Percentiles rank a stretch among this genome's conserved stretches.
These are phyloP conservation scores for Ianthella basta DNA, from an alignment of 37 sponge, comb jelly and placozoan genomes.

Conservation along the genomic window DNA sequence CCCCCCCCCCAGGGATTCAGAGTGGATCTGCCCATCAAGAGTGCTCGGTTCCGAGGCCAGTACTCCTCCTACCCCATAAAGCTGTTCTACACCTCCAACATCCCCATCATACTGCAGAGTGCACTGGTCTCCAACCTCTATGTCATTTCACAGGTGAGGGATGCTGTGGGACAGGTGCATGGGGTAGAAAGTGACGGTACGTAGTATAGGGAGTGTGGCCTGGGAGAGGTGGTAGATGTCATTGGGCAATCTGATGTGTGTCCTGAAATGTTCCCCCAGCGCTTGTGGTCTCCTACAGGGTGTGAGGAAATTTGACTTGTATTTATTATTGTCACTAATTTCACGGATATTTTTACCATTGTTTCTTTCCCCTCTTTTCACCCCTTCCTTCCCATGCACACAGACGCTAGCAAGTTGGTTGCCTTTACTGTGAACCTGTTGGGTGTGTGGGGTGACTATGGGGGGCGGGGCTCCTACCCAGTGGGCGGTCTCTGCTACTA, in stretches of 20 bases:
- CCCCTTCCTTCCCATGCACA: too few species aligned
- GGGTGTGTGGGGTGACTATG: slow-evolving; percentile 79
- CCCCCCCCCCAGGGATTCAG: slow-evolving; percentile 93
- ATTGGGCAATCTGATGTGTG: too few species aligned
- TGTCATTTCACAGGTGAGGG: slow-evolving; percentile 89
- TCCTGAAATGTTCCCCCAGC: too few species aligned
- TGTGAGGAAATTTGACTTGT: too few species aligned
- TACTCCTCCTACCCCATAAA: slow-evolving; percentile 95
- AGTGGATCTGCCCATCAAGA: slow-evolving; percentile 97
- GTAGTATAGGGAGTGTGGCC: too few species aligned
- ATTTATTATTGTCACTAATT: too few species aligned
- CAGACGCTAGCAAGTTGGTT: slow-evolving; percentile 90
- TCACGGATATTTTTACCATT: too few species aligned
- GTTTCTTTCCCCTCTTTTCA: too few species aligned
- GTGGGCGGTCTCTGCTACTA: slow-evolving; percentile 95
- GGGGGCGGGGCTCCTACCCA: slow-evolving; percentile 78
- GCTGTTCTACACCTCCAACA: slow-evolving; percentile 96
- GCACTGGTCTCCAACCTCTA: slow-evolving; percentile 95
- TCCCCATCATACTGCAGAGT: slow-evolving; percentile 95
- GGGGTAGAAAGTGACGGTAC: too few species aligned
- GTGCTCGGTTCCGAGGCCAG: slow-evolving; percentile 91
- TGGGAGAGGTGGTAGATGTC: too few species aligned
- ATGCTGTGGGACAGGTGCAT: too few species aligned
- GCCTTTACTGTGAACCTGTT: slow-evolving; percentile 84
- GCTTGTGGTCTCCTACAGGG: too few species aligned